Base-by-base conservation (phyloP, 2,888 invertebrate species). In the Mythimna loreyi region DNA sequence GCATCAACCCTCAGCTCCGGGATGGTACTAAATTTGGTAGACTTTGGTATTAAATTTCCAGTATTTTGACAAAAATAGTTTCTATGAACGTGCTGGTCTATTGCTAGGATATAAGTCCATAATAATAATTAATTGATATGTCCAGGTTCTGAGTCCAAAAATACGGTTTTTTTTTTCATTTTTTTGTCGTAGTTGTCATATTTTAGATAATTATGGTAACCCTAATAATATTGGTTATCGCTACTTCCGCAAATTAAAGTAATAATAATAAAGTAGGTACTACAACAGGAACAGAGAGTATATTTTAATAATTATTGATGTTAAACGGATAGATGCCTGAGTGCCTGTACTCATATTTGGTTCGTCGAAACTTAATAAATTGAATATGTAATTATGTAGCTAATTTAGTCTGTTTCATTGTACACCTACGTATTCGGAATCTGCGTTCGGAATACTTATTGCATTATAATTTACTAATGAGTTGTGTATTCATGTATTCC, bases 201-300 rank as follows among this genome's bases (percentile, higher is more conserved):
- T 33, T 33, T 33, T 33, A 33, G 33, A 33, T 7, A n/a, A n/a
- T n/a, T n/a, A 33, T 33, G 33, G 33, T 9, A 9, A 33, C 33
- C 33, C 33, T 33, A 8, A 33, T 78, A 61, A 62, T 63, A 40
- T 52, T 57, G 62, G 49, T 47, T 78, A 78, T 61, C 45, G 13
- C 52, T 59, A 62, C 23, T 78, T 78, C 78, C 78, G 66, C 66
- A 43, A 67, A 75, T 78, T 78, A 78, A 57, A 47, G n/a, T n/a
- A n/a, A n/a, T n/a, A n/a, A n/a, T n/a, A n/a, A n/a, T n/a, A n/a
- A n/a, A n/a, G 9, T 40, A 19, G 16, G 16, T 30, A 49, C 9
- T 52, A 47, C 53, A 73, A 47, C 53, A 73, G 50, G 64, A 77
- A 69, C 21, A 43, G 5, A 3, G 7, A 33, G 52, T 72, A 58